Base-by-base conservation (phyloP, 2,113 vertebrate species). In the Callopanchax toddi region DNA sequence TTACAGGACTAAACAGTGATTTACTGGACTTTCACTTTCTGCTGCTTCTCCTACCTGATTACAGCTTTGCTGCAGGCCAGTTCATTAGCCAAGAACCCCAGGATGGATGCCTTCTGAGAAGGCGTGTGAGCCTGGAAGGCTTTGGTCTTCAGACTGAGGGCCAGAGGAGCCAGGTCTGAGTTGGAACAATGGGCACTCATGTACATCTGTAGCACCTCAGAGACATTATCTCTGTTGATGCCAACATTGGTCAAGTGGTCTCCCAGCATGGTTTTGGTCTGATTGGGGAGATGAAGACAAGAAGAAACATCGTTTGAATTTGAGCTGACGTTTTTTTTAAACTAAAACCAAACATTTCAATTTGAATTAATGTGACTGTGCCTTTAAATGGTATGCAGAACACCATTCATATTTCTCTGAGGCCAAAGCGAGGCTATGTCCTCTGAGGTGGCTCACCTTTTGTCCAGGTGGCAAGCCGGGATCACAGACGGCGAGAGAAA, bases 81-180 rank as follows among this genome's bases (percentile, higher is more conserved):
- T 58, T 99, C 97, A 54, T 99, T 97, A 37, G 96, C 93, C 53
- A 99, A 91, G 82, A 98, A 97, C 69, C 95, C 95, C 61, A 99
- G 91, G 11, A 97, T 80, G 0, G 95, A 95, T 32, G 97, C 94
- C 86, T 99, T 99, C 85, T 99, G 97, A 32, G 91, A 76, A 17
- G 97, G 97, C 0, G 94, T 94, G 83, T 99, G 97, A 7, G 97
- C 97, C 89, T 99, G 97, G 86, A 99, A 99, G 77, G 96, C 94
- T 90, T 96, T 98, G 61, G 97, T 99, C 88, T 94, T 97, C 77
- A 99, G 90, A 82, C 97, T 99, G 81, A 90, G 76, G 48, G 89
- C 82, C 55, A 93, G 68, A 62, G 93, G 94, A 1, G 94, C 94
- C 66, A 93, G 88, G 3, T 95, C 95, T 1, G 95, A 95, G 67